Evolutionary conservation across 2,113 vertebrate species (phyloP), one percentile per base, ranked within the genome.

Genomic region (Cebus imitator): DNA sequence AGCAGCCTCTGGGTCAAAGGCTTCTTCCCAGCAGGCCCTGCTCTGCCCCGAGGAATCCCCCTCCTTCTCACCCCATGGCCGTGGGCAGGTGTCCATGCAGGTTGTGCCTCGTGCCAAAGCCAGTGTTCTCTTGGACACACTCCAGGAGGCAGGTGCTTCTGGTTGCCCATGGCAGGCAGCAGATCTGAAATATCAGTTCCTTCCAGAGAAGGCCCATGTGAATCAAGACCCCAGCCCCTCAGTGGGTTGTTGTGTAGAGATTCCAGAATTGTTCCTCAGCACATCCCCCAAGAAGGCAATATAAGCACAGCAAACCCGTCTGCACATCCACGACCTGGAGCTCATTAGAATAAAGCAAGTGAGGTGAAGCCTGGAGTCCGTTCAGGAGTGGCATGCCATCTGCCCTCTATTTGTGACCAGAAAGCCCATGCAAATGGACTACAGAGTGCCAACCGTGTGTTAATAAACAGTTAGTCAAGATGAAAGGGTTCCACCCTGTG

Each of bases 381-480:
- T 72, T 91, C 6, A 43, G 40, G 43, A 70, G 43, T 21, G 61
- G 18, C 72, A 20, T 32, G 23, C 52, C 87, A 95, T 79, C 87
- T 95, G 92, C 75, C 91, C 83, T 95, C 80, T 94, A 13, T 86
- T 80, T 97, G 73, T 84, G 85, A 82, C 48, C 78, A 96, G 58
- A 92, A 84, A 92, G 8, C n/a, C 45, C 25, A 37, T 8, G 79
- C 40, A 91, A 88, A 87, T 68, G 76, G 27, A 68, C 81, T 30
- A 23, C 68, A 76, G 61, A 66, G 48, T 84, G 80, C 64, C 87
- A 87, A 61, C 81, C 0, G 0, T 81, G 52, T 96, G 76, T 72
- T 95, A 96, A 90, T 92, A 73, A 95, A 94, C 32, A 91, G 75
- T 80, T 94, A 61, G 43, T 90, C 40, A 82, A 75, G 90, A 96